Evolutionary conservation across 2,888 invertebrate species (phyloP), one percentile per base, ranked within the genome.

Genomic region (Unio delphinus): DNA sequence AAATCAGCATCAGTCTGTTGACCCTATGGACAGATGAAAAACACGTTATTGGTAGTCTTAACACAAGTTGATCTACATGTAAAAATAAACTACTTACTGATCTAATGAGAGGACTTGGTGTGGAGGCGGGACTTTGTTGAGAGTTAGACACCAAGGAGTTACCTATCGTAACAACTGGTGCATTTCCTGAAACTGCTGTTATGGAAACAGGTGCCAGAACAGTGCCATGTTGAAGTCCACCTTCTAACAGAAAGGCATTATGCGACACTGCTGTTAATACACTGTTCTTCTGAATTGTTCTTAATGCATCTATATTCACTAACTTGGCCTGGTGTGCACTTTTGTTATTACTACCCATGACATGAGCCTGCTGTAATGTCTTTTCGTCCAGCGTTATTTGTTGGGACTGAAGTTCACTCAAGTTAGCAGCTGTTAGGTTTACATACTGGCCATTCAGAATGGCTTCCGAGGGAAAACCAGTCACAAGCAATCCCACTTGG

Each of bases 361-460:
- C 70, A 61, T 78, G 78, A 55, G 72, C 58, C 59, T 77, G 73
- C 67, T 73, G 69, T 55, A 70, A 45, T 54, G 63, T 62, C 26
- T 74, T 69, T 23, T 83, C 80, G 20, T 80, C 80, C 59, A 75
- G 45, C 23, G 72, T 58, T 34, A 68, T 71, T 5, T 69, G 65
- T 45, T 69, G 76, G 55, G 76, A 72, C 70, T 81, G 82, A 64
- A 69, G 70, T 11, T 79, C 70, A 30, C 77, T 72, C 17, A 82
- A 55, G 55, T 83, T 82, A 56, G 78, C 75, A 20, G 73, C 64
- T 45, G 45, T 70, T 64, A 11, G 59, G 28, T 20, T 64, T 23
- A 87, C 76, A 72, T 80, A 82, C 76, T 86, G 87, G 23, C 87
- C 87, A 67, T 86, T 86, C 59, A 84, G 75, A 61, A 83, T 64